Base-by-base conservation (phyloP, 2,888 invertebrate species). In the Halictus ligatus region DNA sequence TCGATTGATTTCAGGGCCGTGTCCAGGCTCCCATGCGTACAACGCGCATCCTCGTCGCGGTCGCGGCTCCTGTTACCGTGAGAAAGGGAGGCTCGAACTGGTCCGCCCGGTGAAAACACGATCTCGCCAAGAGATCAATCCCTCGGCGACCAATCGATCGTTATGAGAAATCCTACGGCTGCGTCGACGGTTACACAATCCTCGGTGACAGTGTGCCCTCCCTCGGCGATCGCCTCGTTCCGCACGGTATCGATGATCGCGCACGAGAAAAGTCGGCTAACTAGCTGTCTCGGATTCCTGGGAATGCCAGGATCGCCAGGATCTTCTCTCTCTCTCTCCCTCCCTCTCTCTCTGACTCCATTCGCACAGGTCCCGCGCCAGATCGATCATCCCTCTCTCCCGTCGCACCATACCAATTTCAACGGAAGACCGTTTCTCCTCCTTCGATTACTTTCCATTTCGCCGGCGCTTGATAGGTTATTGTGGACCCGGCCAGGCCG, bases 51-150 rank as follows among this genome's bases (percentile, higher is more conserved):
- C 58, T 35, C 21, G 13, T 71, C 86, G 85, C 84, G 89, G 89
- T 85, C 73, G 50, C 73, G 60, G 83, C 85, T 92, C 91, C 85
- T 54, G 76, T 91, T 92, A 91, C 90, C 90, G 85, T 85, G 92
- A 88, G 78, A 78, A 91, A 89, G 88, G 81, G 83, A 85, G 86
- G 78, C 86, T 78, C 83, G 79, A 77, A 83, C 91, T 84, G 84
- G 87, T 86, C 79, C 81, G 76, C 78, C 64, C 75, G 50, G 25
- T 80, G 89, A 90, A 88, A 91, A 91, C 83, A 69, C 81, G 73
- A 29, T 58, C 58, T 58, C 58, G 58, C 58, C n/a, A 35, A 35
- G 67, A 46, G 64, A 64, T 64, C 64, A 29, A 21, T 64, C 64
- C 74, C 58, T 64, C 71, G 64, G 71, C 77, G 81, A 72, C 48